phyloP scores from a whole-genome alignment of 2,797 vertebrate species.

The Xenops minutus region DNA sequence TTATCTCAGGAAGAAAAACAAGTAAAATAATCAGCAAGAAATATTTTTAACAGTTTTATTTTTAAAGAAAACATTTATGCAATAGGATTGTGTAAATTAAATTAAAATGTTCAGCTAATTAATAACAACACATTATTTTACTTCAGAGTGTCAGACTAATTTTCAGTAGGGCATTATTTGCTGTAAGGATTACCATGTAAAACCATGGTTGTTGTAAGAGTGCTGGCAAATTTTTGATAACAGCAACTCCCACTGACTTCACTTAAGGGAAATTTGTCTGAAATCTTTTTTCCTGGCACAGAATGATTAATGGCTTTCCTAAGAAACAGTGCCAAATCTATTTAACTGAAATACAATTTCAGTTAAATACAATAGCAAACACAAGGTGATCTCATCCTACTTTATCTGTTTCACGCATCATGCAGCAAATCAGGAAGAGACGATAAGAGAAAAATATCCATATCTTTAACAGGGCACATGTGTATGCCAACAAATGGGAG shows the following conservation, averaged over 20 bases:
- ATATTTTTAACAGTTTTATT: not conserved
- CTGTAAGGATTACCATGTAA: not conserved
- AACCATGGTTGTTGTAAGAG: not conserved
- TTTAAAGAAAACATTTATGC: not conserved
- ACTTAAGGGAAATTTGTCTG: slow-evolving; percentile 42
- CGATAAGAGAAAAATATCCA: slow-evolving; percentile 7
- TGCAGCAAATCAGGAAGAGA: not conserved
- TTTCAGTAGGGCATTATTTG: not conserved
- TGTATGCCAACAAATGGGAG: not conserved
- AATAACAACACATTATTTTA: not conserved
- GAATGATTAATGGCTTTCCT: slow-evolving; percentile 42
- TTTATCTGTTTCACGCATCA: slow-evolving; percentile 21
- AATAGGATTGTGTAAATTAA: not conserved
- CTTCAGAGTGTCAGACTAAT: not conserved
- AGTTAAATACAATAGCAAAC: slow-evolving; percentile 21
- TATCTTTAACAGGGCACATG: not conserved
- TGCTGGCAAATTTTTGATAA: slow-evolving; percentile 40
- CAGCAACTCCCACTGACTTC: slow-evolving; percentile 21
- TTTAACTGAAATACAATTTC: slow-evolving; percentile 46
- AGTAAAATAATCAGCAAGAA: not conserved
- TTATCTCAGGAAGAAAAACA: not conserved
- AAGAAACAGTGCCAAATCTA: slow-evolving; percentile 43
- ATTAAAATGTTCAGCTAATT: not conserved
- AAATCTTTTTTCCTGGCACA: slow-evolving; percentile 30
- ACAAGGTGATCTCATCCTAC: slow-evolving; percentile 26